phyloP scores from a whole-genome alignment of 2,888 invertebrate species.

The Stenichneumon culpator region DNA sequence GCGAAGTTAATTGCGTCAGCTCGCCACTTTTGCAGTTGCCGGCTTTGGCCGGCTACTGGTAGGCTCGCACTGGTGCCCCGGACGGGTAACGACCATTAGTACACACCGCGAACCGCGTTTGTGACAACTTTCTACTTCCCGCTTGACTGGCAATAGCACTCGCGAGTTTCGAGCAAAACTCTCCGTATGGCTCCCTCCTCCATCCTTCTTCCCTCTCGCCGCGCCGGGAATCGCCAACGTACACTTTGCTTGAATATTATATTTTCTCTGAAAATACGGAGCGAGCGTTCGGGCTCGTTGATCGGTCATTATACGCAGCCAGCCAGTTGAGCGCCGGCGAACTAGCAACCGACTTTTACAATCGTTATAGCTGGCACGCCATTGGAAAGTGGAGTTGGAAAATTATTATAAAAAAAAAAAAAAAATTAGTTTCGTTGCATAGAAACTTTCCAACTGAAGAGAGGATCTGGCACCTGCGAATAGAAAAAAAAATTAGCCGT shows the following conservation, averaged over 20 bases:
- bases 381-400: conserved; percentile 50
- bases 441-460: conserved; percentile 43
- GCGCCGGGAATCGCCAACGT: conserved; percentile 11
- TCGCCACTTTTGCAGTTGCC: conserved; percentile 16
- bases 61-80: background rate
- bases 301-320: conserved; percentile 49
- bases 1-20: conserved; percentile 39
- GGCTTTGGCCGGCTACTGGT: conserved; percentile 9
- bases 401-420: conserved; percentile 24
- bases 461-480: conserved; percentile 47
- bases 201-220: background rate
- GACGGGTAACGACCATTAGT: conserved; percentile 13
- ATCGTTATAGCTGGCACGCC: conserved; percentile 9
- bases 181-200: too few species aligned
- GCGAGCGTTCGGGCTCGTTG: conserved; percentile 47
- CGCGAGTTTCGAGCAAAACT: conserved; percentile 9
- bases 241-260: conserved; percentile 48
- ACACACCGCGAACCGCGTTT: conserved; percentile 39
- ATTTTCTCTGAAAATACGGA: conserved; percentile 41
- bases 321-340: conserved; percentile 28
- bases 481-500: background rate
- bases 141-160: conserved; percentile 59
- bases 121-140: conserved; percentile 73
- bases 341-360: conserved; percentile 32
- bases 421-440: conserved; percentile 30